Evolutionary conservation across 1,140 invertebrate species (phyloP).

Genomic region (Antheraea pernyi): DNA sequence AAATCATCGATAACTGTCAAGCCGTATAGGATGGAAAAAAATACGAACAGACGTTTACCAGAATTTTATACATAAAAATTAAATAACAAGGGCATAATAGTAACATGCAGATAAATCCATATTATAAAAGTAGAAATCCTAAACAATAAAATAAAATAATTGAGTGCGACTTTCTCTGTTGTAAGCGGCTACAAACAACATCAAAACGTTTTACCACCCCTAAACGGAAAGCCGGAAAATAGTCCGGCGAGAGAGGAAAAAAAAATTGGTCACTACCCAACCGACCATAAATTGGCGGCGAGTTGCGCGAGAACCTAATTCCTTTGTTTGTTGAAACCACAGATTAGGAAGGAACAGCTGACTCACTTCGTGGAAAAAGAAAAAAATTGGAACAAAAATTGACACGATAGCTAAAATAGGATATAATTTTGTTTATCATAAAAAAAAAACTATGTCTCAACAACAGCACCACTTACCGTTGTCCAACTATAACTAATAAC

Average conservation of each 20-base stretch:
- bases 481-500: no score
- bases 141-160: not conserved
- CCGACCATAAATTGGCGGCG: constrained; percentile 52
- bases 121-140: not conserved
- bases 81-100: not conserved
- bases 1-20: no score
- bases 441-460: no score
- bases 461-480: no score
- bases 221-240: constrained; percentile 24
- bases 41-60: no score
- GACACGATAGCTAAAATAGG: no score
- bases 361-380: not conserved
- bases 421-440: no score
- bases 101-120: not conserved
- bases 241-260: constrained; percentile 36
- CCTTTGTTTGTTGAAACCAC: constrained; percentile 60
- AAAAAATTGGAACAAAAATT: no score
- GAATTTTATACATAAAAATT: not conserved
- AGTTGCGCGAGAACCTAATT: constrained; percentile 54
- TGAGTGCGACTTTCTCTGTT: constrained; percentile 4
- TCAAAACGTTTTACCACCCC: constrained; percentile 30
- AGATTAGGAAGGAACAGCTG: not conserved
- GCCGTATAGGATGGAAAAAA: no score
- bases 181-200: constrained; percentile 26
- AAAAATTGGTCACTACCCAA: constrained; percentile 52